Evolutionary conservation across 2,797 vertebrate species (phyloP), one percentile per base, ranked within the genome.

Genomic region (Pseudopleuronectes americanus): DNA sequence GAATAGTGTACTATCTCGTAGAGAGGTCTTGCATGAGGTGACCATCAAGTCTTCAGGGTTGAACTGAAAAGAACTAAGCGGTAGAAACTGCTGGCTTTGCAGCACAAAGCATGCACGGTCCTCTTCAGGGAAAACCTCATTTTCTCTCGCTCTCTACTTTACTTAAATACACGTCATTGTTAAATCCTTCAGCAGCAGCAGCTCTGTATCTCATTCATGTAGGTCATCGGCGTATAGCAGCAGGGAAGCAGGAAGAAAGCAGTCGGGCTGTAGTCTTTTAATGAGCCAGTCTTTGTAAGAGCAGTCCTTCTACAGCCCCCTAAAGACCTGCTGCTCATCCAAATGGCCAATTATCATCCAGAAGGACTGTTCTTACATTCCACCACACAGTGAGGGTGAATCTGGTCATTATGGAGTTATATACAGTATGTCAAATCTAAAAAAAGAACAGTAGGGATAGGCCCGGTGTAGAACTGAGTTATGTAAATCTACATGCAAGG

Each of bases 201-300:
- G 68, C 52, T 31, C 38, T 61, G 63, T 64, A 64, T 54, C 51
- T 51, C 47, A 51, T 70, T 58, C 48, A 58, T 71, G 59, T 59
- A 23, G 19, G 19, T 31, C 4, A 36, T n/a, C 4, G 36, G 17
- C 6, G 0, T 64, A 22, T 2, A 79, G 68, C 55, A 69, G 70
- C 57, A 64, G 56, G 64, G 65, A 64, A 60, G 56, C 59, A 21
- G 51, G 6, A 59, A 2, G 12, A 21, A 64, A 21, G 26, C 54
- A 61, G 41, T 6, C 21, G 52, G 57, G 71, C 57, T n/a, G 22
- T 7, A 55, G 52, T 60, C 31, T 26, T 67, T 73, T 88, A 84
- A 86, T 83, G 76, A 89, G 77, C 71, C 19, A 48, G 55, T 55
- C 58, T 81, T 77, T 72, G 61, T 79, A 56, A 33, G 55, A 61